These are phyloP conservation scores for Netelia virgata DNA, from an alignment of 2,888 invertebrate genomes.

Conservation along the genomic window DNA sequence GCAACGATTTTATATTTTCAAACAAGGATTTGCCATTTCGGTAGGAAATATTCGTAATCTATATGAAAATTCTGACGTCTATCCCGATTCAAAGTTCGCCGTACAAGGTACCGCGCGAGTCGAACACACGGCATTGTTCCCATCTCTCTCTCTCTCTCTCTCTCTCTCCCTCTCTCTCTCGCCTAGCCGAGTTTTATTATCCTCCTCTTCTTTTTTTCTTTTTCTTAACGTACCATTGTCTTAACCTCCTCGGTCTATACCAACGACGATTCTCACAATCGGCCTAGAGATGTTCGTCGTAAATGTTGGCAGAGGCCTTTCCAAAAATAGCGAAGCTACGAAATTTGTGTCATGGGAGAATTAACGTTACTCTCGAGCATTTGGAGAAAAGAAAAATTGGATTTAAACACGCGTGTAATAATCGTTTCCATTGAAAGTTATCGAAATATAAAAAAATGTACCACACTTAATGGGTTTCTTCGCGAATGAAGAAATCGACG, in stretches of 20 bases:
- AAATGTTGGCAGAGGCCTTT: conserved; percentile 62
- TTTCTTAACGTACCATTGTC: conserved; percentile 55
- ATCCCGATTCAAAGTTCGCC: conserved; percentile 43
- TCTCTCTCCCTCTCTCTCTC: conserved; percentile 20
- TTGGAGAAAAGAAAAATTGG: not conserved
- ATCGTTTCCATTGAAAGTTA: too few relatives aligned
- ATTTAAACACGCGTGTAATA: too few relatives aligned
- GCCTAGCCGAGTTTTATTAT: conserved; percentile 42
- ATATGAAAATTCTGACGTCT: conserved; percentile 14
- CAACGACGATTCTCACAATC: conserved; percentile 50
- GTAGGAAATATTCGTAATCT: not conserved
- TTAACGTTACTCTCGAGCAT: not conserved
- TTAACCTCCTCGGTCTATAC: conserved; percentile 30
- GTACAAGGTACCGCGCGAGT: conserved; percentile 59
- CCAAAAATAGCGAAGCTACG: conserved; percentile 33
- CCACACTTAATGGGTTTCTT: not conserved
- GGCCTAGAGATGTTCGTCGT: conserved; percentile 47
- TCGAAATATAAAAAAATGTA: too few relatives aligned
- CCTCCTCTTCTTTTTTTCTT: conserved; percentile 6
- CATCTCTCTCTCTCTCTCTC: conserved; percentile 47
- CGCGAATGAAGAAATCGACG: conserved; percentile 51
- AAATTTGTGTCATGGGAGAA: not conserved
- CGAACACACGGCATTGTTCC: conserved; percentile 59
- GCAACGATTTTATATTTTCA: not conserved
- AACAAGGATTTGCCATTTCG: not conserved